Conservation (phyloP, 2,797 vertebrate species). For the Pampus argenteus region DNA sequence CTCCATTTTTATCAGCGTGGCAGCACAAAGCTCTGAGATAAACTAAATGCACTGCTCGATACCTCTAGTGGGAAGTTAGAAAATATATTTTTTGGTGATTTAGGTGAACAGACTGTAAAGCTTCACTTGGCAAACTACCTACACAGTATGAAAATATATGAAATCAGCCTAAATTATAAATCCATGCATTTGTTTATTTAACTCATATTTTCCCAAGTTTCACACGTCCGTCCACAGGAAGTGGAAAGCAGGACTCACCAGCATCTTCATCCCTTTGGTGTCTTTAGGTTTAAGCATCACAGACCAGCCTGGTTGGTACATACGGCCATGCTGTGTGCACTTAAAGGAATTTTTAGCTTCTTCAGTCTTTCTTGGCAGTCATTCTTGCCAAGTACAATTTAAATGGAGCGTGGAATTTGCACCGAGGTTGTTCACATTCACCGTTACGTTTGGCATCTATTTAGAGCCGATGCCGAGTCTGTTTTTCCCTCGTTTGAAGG, state of each 20-base stretch:
- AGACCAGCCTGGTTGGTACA: background rate
- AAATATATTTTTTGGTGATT: background rate
- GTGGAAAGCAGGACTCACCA: background rate
- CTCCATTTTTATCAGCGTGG: background rate
- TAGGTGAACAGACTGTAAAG: slow-evolving; percentile 7
- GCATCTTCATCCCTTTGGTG: background rate
- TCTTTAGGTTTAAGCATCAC: background rate
- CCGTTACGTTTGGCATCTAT: background rate
- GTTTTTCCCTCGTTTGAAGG: background rate
- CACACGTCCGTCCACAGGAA: background rate
- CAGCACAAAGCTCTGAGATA: too few relatives aligned
- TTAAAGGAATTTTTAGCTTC: too few relatives aligned
- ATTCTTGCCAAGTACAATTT: background rate
- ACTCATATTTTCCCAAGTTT: background rate
- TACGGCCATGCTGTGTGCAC: background rate
- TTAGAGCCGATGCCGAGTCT: slow-evolving; percentile 6
- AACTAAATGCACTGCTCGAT: background rate
- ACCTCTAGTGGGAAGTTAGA: background rate
- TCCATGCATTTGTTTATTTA: background rate
- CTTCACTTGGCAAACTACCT: slow-evolving; percentile 4
- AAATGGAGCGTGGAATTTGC: slow-evolving; percentile 1
- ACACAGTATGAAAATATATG: background rate
- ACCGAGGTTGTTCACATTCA: background rate
- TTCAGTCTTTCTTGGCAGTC: too few relatives aligned
- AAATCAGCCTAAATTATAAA: background rate